These are phyloP conservation scores for Atlantisia rogersi DNA, from an alignment of 2,113 vertebrate species.

Conservation along the genomic window DNA sequence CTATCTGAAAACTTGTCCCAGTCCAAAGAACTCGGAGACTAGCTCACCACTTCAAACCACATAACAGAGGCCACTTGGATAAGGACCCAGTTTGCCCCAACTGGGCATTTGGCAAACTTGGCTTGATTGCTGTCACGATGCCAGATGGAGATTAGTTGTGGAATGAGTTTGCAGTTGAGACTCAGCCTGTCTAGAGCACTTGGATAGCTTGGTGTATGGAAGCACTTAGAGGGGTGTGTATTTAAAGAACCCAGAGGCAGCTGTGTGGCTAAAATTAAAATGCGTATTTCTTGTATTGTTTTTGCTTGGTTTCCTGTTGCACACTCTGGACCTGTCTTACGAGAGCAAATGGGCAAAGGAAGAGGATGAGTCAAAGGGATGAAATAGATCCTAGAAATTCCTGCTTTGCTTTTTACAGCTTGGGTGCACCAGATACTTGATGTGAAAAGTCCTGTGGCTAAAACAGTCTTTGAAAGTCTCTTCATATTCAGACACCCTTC, in stretches of 20 bases:
- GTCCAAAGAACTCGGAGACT: background rate
- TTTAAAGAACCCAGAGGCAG: slow-evolving; percentile 64
- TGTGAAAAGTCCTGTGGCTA: slow-evolving; percentile 25
- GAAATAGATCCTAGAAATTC: slow-evolving; percentile 46
- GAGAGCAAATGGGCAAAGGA: slow-evolving; percentile 43
- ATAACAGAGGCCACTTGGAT: background rate
- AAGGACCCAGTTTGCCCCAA: slow-evolving; percentile 1
- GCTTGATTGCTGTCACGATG: slow-evolving; percentile 39
- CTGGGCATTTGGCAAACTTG: slow-evolving; percentile 42
- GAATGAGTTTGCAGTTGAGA: slow-evolving; percentile 56
- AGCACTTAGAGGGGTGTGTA: slow-evolving; percentile 63
- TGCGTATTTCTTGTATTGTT: slow-evolving; percentile 60
- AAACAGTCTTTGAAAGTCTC: slow-evolving; percentile 29
- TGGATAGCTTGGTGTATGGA: slow-evolving; percentile 55
- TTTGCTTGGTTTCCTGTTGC: slow-evolving; percentile 66
- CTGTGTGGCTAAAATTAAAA: slow-evolving; percentile 74
- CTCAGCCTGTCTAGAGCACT: slow-evolving; percentile 23
- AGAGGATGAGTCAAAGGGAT: slow-evolving; percentile 35
- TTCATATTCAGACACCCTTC: slow-evolving; percentile 14
- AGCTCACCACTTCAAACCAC: slow-evolving; percentile 3
- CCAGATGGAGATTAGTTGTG: slow-evolving; percentile 57
- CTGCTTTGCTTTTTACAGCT: slow-evolving; percentile 45
- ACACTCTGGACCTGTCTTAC: background rate
- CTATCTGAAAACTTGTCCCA: background rate
- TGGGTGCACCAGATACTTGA: slow-evolving; percentile 19